A percentile compares a stretch with the other conserved stretches of the same genome.
Conservation (phyloP, 2,113 vertebrate genomes). For the Heptranchias perlo region DNA sequence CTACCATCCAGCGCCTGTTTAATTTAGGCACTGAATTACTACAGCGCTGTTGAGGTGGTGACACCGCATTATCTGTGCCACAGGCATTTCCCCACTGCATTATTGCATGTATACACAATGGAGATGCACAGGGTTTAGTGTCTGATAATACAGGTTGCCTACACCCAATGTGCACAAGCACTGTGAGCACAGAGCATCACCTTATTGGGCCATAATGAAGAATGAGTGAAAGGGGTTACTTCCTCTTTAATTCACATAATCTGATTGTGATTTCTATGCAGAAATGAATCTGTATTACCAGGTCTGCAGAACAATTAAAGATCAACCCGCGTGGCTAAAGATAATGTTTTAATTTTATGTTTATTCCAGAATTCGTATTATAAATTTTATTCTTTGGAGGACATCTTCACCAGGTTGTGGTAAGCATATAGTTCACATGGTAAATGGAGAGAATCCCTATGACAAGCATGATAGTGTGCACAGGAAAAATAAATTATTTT, state of each 20-base stretch:
- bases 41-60: neutral
- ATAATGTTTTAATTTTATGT: conserved; percentile 1
- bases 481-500: no score
- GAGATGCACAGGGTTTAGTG: neutral
- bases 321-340: neutral
- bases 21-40: neutral
- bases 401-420: neutral
- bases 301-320: neutral
- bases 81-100: neutral
- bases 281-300: neutral
- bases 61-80: neutral
- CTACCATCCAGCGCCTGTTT: neutral
- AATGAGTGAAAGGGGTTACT: neutral
- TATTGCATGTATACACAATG: neutral
- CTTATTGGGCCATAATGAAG: neutral
- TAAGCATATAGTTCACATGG: neutral
- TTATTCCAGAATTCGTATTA: conserved; percentile 30
- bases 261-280: neutral
- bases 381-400: conserved; percentile 12
- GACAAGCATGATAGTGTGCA: neutral
- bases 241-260: neutral
- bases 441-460: neutral
- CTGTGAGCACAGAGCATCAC: neutral
- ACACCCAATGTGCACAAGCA: neutral
- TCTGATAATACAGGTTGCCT: neutral